phyloP scores from a whole-genome alignment of 1,140 invertebrate genomes.

The Nasonia longicornis region DNA sequence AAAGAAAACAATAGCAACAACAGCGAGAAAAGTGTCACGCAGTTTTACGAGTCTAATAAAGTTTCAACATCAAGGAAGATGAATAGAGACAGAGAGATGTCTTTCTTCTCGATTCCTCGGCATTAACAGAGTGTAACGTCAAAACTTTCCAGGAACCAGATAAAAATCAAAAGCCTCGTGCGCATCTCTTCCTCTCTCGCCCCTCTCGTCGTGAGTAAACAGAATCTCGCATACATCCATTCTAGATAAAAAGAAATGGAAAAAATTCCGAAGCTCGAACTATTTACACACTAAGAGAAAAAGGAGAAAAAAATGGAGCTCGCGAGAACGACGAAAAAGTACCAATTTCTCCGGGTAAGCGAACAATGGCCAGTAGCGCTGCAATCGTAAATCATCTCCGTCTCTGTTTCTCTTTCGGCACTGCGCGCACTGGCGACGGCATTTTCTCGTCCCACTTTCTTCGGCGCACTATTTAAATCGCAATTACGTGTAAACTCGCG shows the following conservation, averaged over 20 bases:
- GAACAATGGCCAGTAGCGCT: conserved; percentile 32
- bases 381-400: conserved; percentile 46
- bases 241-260: neutral
- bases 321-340: conserved; percentile 24
- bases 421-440: neutral
- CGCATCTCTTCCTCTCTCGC: neutral
- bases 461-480: conserved; percentile 42
- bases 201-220: too few species aligned
- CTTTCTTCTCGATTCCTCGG: conserved; percentile 30
- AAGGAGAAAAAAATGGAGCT: conserved; percentile 27
- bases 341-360: conserved; percentile 35
- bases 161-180: conserved; percentile 24
- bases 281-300: neutral
- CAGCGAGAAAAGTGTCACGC: conserved; percentile 23
- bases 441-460: conserved; percentile 49
- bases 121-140: conserved; percentile 46
- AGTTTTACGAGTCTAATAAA: conserved; percentile 37
- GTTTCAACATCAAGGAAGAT: conserved; percentile 17
- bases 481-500: conserved; percentile 38
- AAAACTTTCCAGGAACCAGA: conserved; percentile 40
- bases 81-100: conserved; percentile 6
- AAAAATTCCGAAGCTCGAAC: too few species aligned
- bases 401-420: conserved; percentile 17
- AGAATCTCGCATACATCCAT: neutral
- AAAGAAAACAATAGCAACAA: neutral